Conservation (phyloP, 1,140 invertebrate genomes). For the Lordiphosa stackelbergi region DNA sequence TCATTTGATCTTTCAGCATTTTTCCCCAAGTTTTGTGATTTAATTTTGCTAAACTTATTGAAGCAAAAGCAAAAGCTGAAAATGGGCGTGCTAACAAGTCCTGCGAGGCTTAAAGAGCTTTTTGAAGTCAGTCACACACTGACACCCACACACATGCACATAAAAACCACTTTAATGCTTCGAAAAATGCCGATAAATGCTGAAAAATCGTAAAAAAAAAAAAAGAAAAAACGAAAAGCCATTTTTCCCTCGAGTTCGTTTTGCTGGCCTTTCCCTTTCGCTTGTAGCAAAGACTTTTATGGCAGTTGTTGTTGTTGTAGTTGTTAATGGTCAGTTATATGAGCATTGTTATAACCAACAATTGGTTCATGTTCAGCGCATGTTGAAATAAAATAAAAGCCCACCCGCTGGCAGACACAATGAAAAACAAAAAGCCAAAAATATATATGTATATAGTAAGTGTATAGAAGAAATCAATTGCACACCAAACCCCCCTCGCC, state of each 20-base stretch:
- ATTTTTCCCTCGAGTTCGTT: conserved; percentile 7
- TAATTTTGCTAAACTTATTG: conserved; percentile 3
- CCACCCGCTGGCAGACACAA: conserved; percentile 17
- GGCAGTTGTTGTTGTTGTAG: conserved; percentile 33
- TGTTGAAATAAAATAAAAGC: conserved; percentile 36
- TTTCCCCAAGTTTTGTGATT: neutral
- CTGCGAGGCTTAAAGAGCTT: conserved; percentile 27
- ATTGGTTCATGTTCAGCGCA: conserved; percentile 39
- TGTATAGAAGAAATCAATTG: conserved; percentile 7
- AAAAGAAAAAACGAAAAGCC: conserved; percentile 38
- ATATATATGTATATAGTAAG: conserved; percentile 22
- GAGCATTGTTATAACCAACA: conserved; percentile 43
- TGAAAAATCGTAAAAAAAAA: conserved; percentile 13
- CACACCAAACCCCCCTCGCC: neutral
- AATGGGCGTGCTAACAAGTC: conserved; percentile 1
- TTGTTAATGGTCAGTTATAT: conserved; percentile 45
- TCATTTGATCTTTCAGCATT: conserved; percentile 19
- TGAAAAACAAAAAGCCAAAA: conserved; percentile 32
- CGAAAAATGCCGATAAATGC: conserved; percentile 47
- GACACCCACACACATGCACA: conserved; percentile 23
- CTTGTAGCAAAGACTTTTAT: conserved; percentile 54
- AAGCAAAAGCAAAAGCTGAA: neutral
- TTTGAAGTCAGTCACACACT: conserved; percentile 26
- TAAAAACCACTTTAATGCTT: conserved; percentile 43
- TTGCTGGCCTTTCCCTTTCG: conserved; percentile 3